Conservation (phyloP, 2,888 invertebrate species). For the Andricus curvator region DNA sequence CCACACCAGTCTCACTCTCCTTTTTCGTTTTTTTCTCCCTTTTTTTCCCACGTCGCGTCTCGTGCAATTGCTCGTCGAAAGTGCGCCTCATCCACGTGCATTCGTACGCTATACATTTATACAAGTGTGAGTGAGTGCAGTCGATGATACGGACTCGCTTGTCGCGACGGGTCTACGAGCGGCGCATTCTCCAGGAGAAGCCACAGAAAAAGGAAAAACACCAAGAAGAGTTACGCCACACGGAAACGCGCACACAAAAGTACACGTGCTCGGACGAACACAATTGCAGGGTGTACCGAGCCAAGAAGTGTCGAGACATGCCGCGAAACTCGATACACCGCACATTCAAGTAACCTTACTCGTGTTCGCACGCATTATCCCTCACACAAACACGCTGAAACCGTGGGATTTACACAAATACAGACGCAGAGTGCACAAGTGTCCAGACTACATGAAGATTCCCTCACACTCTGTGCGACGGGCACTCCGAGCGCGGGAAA, state of each 20-base stretch:
- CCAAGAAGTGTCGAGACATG: constrained; percentile 38
- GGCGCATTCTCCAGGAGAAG: constrained; percentile 22
- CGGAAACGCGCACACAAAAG: constrained; percentile 36
- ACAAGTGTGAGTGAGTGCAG: constrained; percentile 12
- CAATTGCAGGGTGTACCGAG: constrained; percentile 41
- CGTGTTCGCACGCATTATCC: constrained; percentile 33
- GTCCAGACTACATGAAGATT: constrained; percentile 16
- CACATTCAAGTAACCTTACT: constrained; percentile 31
- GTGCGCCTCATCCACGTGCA: constrained; percentile 30
- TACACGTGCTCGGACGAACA: constrained; percentile 32
- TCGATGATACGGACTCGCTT: constrained; percentile 36
- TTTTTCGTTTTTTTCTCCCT: neutral
- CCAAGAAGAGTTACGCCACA: constrained; percentile 34
- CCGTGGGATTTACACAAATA: constrained; percentile 26
- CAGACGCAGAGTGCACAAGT: constrained; percentile 1
- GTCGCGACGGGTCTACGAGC: constrained; percentile 36
- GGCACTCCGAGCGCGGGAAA: neutral
- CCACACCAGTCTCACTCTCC: neutral
- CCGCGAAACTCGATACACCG: constrained; percentile 40
- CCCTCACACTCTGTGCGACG: neutral
- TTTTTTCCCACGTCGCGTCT: constrained; percentile 41
- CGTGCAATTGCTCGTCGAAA: constrained; percentile 46
- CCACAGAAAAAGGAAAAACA: neutral
- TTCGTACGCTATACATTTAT: constrained; percentile 19
- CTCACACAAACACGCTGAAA: constrained; percentile 11